These are phyloP conservation scores for Fragum whitleyi DNA, from an alignment of 2,888 invertebrate species.

Conservation along the genomic window DNA sequence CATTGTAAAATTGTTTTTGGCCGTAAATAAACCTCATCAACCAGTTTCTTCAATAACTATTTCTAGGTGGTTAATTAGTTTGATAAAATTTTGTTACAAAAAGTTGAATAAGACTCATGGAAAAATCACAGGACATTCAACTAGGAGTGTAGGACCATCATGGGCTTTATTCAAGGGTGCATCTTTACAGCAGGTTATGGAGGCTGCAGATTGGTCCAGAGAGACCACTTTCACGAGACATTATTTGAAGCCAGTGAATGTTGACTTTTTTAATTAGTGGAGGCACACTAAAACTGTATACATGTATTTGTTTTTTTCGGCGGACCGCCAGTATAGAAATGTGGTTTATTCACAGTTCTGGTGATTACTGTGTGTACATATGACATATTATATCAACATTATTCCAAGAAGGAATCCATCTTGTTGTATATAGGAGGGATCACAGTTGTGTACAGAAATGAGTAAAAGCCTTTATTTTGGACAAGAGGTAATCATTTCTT, in stretches of 20 bases:
- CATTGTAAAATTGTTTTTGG: slow-evolving; percentile 9
- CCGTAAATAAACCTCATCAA: slow-evolving; percentile 24
- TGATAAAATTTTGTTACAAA: too few relatives aligned
- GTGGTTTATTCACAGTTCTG: too few relatives aligned
- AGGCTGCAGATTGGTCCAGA: too few relatives aligned
- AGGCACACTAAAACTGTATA: slow-evolving; percentile 1
- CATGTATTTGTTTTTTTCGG: neutral
- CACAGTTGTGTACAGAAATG: neutral
- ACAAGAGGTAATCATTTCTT: neutral
- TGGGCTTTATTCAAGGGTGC: too few relatives aligned
- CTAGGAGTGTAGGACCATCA: too few relatives aligned
- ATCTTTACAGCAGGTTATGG: too few relatives aligned
- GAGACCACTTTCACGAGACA: slow-evolving; percentile 22
- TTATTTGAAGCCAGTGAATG: slow-evolving; percentile 9
- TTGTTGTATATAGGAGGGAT: slow-evolving; percentile 16
- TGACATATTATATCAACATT: too few relatives aligned
- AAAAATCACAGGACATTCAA: too few relatives aligned
- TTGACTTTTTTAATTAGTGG: slow-evolving; percentile 1
- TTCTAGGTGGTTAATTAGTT: too few relatives aligned
- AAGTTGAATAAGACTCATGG: too few relatives aligned
- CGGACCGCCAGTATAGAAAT: slow-evolving; percentile 2
- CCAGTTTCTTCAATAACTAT: too few relatives aligned
- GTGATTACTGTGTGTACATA: neutral
- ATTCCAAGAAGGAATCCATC: slow-evolving; percentile 10
- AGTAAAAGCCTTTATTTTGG: neutral